phyloP scores from a whole-genome alignment of 2,888 invertebrate species.

The Hanleya hanleyi region DNA sequence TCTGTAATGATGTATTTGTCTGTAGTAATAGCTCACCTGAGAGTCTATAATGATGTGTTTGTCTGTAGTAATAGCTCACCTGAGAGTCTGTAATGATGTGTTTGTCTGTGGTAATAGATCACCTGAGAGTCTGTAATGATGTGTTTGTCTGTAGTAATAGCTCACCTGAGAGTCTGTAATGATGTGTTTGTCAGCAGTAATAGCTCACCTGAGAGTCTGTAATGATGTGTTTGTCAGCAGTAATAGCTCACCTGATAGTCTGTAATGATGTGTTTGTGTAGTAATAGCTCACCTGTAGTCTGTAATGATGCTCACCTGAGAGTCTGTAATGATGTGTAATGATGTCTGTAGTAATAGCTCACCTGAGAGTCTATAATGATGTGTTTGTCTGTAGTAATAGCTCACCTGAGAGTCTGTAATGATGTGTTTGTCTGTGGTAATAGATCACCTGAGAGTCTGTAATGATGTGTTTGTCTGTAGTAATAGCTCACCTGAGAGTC shows the following conservation, averaged over 20 bases:
- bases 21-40: no score
- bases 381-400: no score
- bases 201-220: neutral
- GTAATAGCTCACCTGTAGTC: slow-evolving; percentile 14
- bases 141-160: neutral
- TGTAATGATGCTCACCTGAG: slow-evolving; percentile 27
- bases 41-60: no score
- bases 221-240: neutral
- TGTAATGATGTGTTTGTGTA: slow-evolving; percentile 52
- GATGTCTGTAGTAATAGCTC: no score
- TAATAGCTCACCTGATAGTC: slow-evolving; percentile 44
- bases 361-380: no score
- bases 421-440: no score
- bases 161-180: neutral
- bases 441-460: no score
- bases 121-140: neutral
- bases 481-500: no score
- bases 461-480: no score
- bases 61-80: no score
- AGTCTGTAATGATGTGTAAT: slow-evolving; percentile 46
- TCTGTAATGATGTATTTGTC: no score
- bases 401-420: no score
- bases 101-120: neutral
- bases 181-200: neutral
- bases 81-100: neutral